These are phyloP conservation scores for Melolontha melolontha DNA, from an alignment of 2,888 invertebrate species.

Conservation along the genomic window DNA sequence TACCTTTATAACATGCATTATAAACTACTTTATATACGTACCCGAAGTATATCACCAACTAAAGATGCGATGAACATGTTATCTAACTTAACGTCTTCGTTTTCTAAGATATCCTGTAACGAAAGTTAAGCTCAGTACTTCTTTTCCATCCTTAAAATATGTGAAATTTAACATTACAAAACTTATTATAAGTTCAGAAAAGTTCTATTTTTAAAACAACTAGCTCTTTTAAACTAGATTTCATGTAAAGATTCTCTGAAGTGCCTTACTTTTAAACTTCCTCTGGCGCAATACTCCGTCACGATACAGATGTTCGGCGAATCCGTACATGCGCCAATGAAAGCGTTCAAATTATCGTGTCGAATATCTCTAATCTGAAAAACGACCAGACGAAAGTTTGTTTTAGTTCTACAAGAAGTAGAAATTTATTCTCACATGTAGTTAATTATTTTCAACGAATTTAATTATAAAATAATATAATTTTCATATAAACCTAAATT, in stretches of 20 bases:
- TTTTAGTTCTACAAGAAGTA: too few relatives aligned
- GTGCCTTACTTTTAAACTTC: slow-evolving; percentile 83
- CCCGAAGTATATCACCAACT: slow-evolving; percentile 93
- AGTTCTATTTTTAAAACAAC: neutral
- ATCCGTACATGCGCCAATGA: slow-evolving; percentile 92
- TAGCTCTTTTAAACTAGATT: neutral
- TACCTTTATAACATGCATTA: too few relatives aligned
- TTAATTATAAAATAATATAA: too few relatives aligned
- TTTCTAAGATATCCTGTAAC: slow-evolving; percentile 89
- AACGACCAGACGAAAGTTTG: too few relatives aligned
- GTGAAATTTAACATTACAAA: slow-evolving; percentile 10
- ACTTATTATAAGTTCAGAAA: slow-evolving; percentile 23
- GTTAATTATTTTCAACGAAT: too few relatives aligned
- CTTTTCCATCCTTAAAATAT: neutral
- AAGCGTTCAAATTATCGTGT: slow-evolving; percentile 92
- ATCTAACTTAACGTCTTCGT: slow-evolving; percentile 95
- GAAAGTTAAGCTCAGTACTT: slow-evolving; percentile 14
- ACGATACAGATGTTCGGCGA: slow-evolving; percentile 91
- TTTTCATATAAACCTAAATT: too few relatives aligned
- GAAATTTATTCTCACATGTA: too few relatives aligned
- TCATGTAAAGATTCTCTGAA: neutral
- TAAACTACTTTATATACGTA: slow-evolving; percentile 66
- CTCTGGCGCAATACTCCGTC: slow-evolving; percentile 89
- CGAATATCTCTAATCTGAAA: slow-evolving; percentile 87
- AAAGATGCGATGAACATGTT: slow-evolving; percentile 97